phyloP scores from a whole-genome alignment of 2,888 invertebrate genomes.

The Caenorhabditis sp. region DNA sequence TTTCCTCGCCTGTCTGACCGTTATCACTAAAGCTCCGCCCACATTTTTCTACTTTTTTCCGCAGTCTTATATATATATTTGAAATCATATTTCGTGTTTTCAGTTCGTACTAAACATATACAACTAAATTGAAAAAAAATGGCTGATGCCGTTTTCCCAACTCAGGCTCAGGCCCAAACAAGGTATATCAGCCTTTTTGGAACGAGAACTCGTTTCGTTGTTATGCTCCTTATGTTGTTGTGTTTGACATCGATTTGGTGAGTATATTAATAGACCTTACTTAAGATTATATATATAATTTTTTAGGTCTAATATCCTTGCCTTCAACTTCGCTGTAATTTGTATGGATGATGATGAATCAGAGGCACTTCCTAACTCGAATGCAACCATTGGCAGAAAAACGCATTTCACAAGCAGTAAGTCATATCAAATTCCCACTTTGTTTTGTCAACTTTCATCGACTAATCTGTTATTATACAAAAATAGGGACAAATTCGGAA shows the following conservation, averaged over 20 bases:
- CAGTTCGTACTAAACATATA: background rate
- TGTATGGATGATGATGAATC: conserved; percentile 38
- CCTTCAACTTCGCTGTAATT: conserved; percentile 69
- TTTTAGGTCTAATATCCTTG: conserved; percentile 67
- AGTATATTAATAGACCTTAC: too few relatives aligned
- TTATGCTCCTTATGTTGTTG: conserved; percentile 66
- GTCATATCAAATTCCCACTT: too few relatives aligned
- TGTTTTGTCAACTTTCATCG: conserved; percentile 3
- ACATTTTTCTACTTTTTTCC: background rate
- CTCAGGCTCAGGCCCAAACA: conserved; percentile 46
- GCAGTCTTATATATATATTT: background rate
- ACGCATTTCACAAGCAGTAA: conserved; percentile 37
- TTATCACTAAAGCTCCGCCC: background rate
- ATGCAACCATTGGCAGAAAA: background rate
- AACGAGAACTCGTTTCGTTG: conserved; percentile 67
- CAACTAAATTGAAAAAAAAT: too few relatives aligned
- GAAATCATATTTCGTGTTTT: background rate
- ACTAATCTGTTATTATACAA: background rate
- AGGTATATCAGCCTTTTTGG: conserved; percentile 61
- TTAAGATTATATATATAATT: too few relatives aligned
- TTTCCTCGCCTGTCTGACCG: background rate
- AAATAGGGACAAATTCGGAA: background rate
- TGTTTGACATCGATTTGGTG: conserved; percentile 67
- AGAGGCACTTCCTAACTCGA: background rate
- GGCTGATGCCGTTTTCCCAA: conserved; percentile 42